Base-by-base conservation (phyloP, 2,113 vertebrate genomes). In the Lota lota region DNA sequence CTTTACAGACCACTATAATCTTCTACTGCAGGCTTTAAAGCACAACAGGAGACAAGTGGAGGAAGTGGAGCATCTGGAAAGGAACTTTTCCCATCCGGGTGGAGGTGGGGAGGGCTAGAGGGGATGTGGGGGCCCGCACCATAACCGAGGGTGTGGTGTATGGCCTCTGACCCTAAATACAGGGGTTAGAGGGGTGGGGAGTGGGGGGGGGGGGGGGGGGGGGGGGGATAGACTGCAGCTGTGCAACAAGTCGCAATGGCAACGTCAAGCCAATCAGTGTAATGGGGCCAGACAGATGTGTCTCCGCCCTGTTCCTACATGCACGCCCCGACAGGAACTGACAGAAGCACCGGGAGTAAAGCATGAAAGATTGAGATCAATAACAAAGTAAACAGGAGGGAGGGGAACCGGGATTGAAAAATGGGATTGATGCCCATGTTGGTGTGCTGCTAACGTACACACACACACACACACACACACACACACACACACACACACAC, bases 51-150 rank as follows among this genome's bases (percentile, higher is more conserved):
- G 6, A 2, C 1, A 17, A 57, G 22, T 53, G 73, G 51, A 75
- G 80, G 78, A 85, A 79, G 70, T 72, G 63, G 19, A 64, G 74
- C 73, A 83, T 87, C 72, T 83, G 77, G 77, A 79, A 68, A 81
- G 84, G 84, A 86, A 85, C 56, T 72, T 47, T 21, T 8, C 67
- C 68, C 70, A 73, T 85, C 78, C 75, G 60, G 70, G 65, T 47
- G 11, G 51, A 53, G 69, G 73, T 67, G 68, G 76, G 66, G 54
- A 54, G 65, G 57, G 54, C 1, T 11, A 54, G 21, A 47, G 40
- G 40, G 8, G 40, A 47, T 47, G 3, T 10, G 40, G 12, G 28
- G 28, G 4, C 28, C 28, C 28, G 28, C 59, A 64, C 56, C 66
- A 74, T 60, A 75, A 81, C 76, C 65, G 51, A 76, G 69, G 79